These are phyloP conservation scores for Hirtodrosophila cameraria DNA, from an alignment of 2,888 invertebrate genomes.

Conservation along the genomic window DNA sequence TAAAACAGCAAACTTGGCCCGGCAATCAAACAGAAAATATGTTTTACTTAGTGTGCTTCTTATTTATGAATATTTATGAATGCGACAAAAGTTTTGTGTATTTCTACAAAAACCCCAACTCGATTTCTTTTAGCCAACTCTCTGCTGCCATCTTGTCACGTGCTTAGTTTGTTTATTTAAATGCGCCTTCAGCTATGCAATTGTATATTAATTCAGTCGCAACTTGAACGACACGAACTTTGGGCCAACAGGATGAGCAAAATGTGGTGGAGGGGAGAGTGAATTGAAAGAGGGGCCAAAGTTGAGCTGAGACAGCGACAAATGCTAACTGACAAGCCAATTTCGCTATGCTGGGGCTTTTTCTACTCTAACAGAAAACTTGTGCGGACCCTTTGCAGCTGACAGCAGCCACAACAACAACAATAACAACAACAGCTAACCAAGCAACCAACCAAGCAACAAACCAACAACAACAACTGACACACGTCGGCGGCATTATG, in stretches of 20 bases:
- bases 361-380: slow-evolving; percentile 37
- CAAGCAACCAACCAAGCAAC: background rate
- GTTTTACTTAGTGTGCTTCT: slow-evolving; percentile 67
- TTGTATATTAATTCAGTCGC: slow-evolving; percentile 77
- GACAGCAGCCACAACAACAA: slow-evolving; percentile 39
- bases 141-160: slow-evolving; percentile 18
- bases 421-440: slow-evolving; percentile 20
- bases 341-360: slow-evolving; percentile 63
- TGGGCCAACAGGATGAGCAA: no score
- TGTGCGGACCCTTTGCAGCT: slow-evolving; percentile 59
- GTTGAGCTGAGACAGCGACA: slow-evolving; percentile 68
- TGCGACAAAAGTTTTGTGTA: slow-evolving; percentile 69
- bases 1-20: slow-evolving; percentile 57
- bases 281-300: slow-evolving; percentile 49
- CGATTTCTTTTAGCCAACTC: background rate
- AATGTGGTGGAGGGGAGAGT: slow-evolving; percentile 1
- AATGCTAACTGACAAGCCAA: slow-evolving; percentile 80
- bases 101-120: background rate
- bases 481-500: slow-evolving; percentile 76
- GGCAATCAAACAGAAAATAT: slow-evolving; percentile 79
- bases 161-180: slow-evolving; percentile 77
- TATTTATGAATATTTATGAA: slow-evolving; percentile 80
- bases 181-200: slow-evolving; percentile 77
- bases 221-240: slow-evolving; percentile 52
- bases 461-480: slow-evolving; percentile 50